Base-by-base conservation (phyloP, 64 coral and sea anemone genomes). In the Actinia tenebrosa region DNA sequence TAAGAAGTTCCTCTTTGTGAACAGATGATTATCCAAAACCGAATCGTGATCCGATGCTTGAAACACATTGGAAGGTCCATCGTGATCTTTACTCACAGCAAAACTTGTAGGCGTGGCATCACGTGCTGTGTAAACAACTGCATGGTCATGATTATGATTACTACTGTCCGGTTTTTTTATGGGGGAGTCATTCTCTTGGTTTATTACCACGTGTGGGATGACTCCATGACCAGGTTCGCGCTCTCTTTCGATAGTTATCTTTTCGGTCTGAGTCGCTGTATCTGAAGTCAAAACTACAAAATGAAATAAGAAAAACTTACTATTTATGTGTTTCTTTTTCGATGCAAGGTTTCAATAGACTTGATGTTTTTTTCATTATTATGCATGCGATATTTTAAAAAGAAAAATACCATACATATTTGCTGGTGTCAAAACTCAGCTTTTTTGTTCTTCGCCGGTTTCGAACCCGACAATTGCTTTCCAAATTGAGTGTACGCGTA, bases 1-100 rank as follows among this genome's bases (percentile, higher is more conserved):
- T 20, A 81, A 23, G 16, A 81, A 81, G 23, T 81, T 81, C 50
- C 79, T 81, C 16, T 81, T 81, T 53, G 53, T 16, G 23, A 81
- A 81, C 27, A 53, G 42, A 81, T n/a, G 43, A 81, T 45, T 22
- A 53, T 81, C 79, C 26, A 75, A 75, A 37, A 75, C 69, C 2
- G 27, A 75, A 42, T 75, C 11, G 11, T 30, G n/a, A 75, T 75
- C 69, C 5, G 23, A 75, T 75, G 69, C 69, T 10, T 75, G 69
- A 42, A 75, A 75, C 13, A 27, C 69, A 9, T 30, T 30, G 13
- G 69, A 14, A 81, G 44, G 44, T 81, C 14, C 44, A n/a, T 20
- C 14, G 1, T 66, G 19, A 81, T 11, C 27, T 5, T 81, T 81
- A 7, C 3, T 16, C 27, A 20, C 44, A 53, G 79, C 7, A n/a